Conservation (phyloP, 2,888 invertebrate species). For the Philonicus albiceps region DNA sequence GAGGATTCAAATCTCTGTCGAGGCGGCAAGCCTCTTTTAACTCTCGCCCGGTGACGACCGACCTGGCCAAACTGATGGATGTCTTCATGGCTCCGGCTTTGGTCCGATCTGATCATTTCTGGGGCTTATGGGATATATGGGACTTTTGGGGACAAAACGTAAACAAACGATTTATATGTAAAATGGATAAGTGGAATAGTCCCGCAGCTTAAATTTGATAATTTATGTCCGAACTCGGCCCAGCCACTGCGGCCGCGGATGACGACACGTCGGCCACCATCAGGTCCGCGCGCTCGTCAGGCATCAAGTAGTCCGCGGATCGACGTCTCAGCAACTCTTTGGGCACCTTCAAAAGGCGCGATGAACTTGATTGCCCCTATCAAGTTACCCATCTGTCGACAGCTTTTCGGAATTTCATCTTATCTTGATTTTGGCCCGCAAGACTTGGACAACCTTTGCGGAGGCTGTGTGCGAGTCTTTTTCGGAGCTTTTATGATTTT, state of each 20-base stretch:
- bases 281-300: background rate
- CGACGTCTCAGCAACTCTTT: background rate
- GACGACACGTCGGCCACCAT: background rate
- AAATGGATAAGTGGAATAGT: slow-evolving; percentile 29
- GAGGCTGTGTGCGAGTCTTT: background rate
- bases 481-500: slow-evolving; percentile 31
- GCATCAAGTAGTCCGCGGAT: slow-evolving; percentile 21
- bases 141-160: background rate
- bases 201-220: slow-evolving; percentile 24
- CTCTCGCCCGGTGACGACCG: background rate
- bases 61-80: slow-evolving; percentile 11
- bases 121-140: background rate
- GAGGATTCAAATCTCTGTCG: background rate
- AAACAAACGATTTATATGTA: slow-evolving; percentile 42
- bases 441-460: background rate
- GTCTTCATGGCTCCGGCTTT: slow-evolving; percentile 1
- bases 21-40: slow-evolving; percentile 4
- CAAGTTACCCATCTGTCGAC: slow-evolving; percentile 32
- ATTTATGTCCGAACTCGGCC: background rate
- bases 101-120: background rate
- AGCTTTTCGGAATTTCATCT: slow-evolving; percentile 25
- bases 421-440: slow-evolving; percentile 15
- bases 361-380: slow-evolving; percentile 39
- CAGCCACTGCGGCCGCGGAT: background rate
- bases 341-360: slow-evolving; percentile 32